Conservation (phyloP, 2,113 vertebrate species). For the Saccopteryx leptura region DNA sequence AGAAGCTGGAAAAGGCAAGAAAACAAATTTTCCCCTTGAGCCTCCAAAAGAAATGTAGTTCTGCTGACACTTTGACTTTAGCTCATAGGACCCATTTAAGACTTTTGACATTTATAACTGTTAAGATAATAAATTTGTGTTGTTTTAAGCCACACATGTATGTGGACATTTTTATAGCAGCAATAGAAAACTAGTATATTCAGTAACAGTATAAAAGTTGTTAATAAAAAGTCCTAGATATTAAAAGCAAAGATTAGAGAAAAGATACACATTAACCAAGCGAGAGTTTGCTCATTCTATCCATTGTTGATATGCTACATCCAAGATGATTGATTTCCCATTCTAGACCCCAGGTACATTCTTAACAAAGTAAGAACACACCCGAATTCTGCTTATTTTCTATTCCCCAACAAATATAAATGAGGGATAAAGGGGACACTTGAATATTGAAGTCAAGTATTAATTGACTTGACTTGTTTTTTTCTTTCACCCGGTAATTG, state of each 20-base stretch:
- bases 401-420: not conserved
- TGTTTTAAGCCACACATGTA: not conserved
- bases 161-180: not conserved
- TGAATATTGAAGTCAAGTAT: constrained; percentile 85
- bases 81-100: not conserved
- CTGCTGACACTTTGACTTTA: not conserved
- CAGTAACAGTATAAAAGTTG: not conserved
- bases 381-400: not conserved
- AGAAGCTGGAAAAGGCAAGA: not conserved
- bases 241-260: not conserved
- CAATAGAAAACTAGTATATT: not conserved
- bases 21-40: not conserved
- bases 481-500: constrained; percentile 79
- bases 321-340: not conserved
- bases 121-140: not conserved
- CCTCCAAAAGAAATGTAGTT: not conserved
- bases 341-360: not conserved
- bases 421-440: not conserved
- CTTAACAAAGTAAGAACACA: not conserved
- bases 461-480: constrained; percentile 83
- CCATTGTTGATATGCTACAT: not conserved
- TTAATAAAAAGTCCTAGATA: not conserved
- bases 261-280: not conserved
- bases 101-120: not conserved
- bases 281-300: not conserved